Evolutionary conservation across 2,113 vertebrate species (phyloP), one percentile per base, ranked within the genome.

Genomic region (Melanerpes formicivorus): DNA sequence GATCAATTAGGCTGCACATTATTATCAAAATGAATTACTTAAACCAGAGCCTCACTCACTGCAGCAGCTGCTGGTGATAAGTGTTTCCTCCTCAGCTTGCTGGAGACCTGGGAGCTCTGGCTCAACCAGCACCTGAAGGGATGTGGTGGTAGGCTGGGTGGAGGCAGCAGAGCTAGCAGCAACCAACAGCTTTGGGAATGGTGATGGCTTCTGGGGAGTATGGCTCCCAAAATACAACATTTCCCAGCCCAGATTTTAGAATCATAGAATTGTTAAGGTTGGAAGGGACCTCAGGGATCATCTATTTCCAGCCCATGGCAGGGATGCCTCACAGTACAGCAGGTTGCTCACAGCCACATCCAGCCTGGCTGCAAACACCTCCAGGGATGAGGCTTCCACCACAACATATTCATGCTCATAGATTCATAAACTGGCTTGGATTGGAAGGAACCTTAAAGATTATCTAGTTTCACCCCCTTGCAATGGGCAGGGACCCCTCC

Each of bases 11-110:
- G 75, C 67, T 79, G 59, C 71, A 70, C 56, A 71, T 82, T 88
- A 64, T 92, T 89, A 94, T 52, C 56, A 89, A 73, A 89, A 89
- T 71, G 16, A 77, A 80, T 95, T 70, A 87, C 79, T 90, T 66
- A 94, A 92, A 56, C 11, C 60, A 37, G 52, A 65, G 59, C 63
- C 32, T 18, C 11, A 52, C 25, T 52, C 32, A 34, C 25, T 29
- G 66, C 32, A 87, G 56, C 63, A 79, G 64, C 80, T 90, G 64
- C 1, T 3, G 46, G 17, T 76, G 52, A 18, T 59, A 59, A 29
- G 14, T 29, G 17, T 67, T 87, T 81, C 6, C 23, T 55, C 25
- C 18, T 70, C 55, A 60, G 46, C 2, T 70, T 71, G n/a, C 18
- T 58, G 74, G 82, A 59, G 50, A 19, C 2, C 5, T 42, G 34